Conservation (phyloP, 2,797 vertebrate species). For the Tapirus indicus region DNA sequence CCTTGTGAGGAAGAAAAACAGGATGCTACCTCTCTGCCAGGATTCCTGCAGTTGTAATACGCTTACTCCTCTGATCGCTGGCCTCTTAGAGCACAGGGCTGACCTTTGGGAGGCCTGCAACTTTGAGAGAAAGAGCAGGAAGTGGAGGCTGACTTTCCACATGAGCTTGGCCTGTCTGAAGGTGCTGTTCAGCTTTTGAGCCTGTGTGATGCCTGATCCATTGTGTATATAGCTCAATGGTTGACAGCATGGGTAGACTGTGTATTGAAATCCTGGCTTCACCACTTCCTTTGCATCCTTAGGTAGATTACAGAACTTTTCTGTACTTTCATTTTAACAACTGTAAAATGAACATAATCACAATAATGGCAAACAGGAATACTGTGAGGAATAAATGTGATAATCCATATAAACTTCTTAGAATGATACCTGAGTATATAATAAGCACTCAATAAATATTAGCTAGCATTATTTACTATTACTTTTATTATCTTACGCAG, state of each 20-base stretch:
- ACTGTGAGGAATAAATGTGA: neutral
- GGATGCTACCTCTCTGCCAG: neutral
- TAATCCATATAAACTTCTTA: constrained; percentile 5
- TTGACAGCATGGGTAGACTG: neutral
- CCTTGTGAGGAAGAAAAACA: neutral
- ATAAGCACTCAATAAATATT: neutral
- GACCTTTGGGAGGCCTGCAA: neutral
- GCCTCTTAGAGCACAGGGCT: neutral
- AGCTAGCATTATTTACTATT: constrained; percentile 7
- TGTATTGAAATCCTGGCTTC: neutral
- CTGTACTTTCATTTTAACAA: neutral
- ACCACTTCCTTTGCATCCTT: neutral
- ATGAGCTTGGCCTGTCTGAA: neutral
- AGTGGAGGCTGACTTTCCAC: neutral
- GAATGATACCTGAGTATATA: neutral
- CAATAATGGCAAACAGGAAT: neutral
- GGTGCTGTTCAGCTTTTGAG: neutral
- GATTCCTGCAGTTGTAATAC: neutral
- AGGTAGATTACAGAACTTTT: neutral
- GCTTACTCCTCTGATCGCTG: neutral
- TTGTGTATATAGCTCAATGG: neutral
- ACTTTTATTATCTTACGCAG: neutral
- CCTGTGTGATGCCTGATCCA: neutral
- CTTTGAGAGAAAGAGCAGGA: neutral
- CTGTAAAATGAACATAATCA: neutral